Evolutionary conservation across 2,797 vertebrate species (phyloP), one percentile per base, ranked within the genome.

Genomic region (Myripristis jacobus): DNA sequence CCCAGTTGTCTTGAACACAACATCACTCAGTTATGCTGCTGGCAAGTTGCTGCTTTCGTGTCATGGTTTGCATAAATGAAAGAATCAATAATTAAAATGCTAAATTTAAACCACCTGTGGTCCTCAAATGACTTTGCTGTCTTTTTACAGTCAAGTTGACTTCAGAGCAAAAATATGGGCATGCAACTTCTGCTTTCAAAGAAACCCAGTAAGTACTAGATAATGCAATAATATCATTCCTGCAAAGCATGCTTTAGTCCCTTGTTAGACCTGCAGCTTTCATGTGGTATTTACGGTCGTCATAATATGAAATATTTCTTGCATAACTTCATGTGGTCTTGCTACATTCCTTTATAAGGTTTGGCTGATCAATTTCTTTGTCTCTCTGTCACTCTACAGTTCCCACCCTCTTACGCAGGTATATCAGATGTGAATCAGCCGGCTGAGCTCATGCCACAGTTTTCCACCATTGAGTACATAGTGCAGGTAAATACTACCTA

Each of bases 131-230:
- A 9, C 65, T 50, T 69, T 72, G 2, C 53, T 86, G 25, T 59
- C 22, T 24, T 71, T 71, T 92, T 86, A 66, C 87, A 99, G 98
- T 88, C 97, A 99, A 77, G 95, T 99, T 59, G 98, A 99, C 93
- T 98, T 95, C 91, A 95, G 95, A 90, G 97, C 97, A 83, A 99
- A 98, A 88, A 95, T 98, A 83, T 99, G 98, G 98, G 96, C 97
- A 16, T 99, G 98, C 87, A 99, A 98, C 91, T 99, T 99, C 92
- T 99, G 97, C 91, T 99, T 98, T 84, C 98, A 99, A 88, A 96
- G 97, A 87, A 99, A 99, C 83, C 96, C 96, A 71, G 98, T 99
- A 81, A 89, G 95, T 92, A 34, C 3, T 25, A 12, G 25, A 27
- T 16, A 57, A 9, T 10, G 18, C 25, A 31, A 27, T 29, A 2